Base-by-base conservation (phyloP, 2,797 vertebrate species). In the Cottoperca gobio region DNA sequence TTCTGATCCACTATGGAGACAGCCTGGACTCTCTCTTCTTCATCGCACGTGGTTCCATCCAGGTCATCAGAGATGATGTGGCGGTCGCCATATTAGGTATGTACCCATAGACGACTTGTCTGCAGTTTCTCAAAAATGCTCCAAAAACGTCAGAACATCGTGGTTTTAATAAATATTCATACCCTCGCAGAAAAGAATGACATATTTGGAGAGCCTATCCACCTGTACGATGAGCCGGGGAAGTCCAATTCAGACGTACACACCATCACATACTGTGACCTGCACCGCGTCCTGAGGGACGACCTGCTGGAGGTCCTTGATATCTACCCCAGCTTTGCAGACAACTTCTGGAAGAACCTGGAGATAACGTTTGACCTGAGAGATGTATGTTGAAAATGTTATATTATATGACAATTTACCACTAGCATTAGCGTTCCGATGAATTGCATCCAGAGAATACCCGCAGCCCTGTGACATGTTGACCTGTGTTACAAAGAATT, bases 241-340 rank as follows among this genome's bases (percentile, higher is more conserved):
- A 97, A 96, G 84, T 97, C 97, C 67, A 99, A 94, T 0, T 95
- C 97, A 0, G 97, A 99, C 0, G 96, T 99, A 39, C 91, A 93
- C 69, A 96, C 97, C 13, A 91, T 97, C 76, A 97, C 98, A 52
- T 99, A 99, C 90, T 99, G 97, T 0, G 97, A 99, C 88, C 90
- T 99, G 85, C 98, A 99, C 86, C 95, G 96, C 74, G 98, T 99
- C 84, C 96, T 93, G 67, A 93, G 97, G 2, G 95, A 97, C 4
- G 97, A 99, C 88, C 95, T 99, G 57, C 94, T 99, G 67, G 97
- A 99, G 83, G 96, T 99, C 70, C 85, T 99, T 52, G 97, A 99
- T 71, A 94, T 98, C 91, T 99, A 98, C 82, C 97, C 98, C 0
- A 90, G 89, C 73, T 99, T 98, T 81, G 96, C 97, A 3, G 95